Evolutionary conservation across 2,113 vertebrate species (phyloP), one percentile per base, ranked within the genome.

Genomic region (Neogobius melanostomus): DNA sequence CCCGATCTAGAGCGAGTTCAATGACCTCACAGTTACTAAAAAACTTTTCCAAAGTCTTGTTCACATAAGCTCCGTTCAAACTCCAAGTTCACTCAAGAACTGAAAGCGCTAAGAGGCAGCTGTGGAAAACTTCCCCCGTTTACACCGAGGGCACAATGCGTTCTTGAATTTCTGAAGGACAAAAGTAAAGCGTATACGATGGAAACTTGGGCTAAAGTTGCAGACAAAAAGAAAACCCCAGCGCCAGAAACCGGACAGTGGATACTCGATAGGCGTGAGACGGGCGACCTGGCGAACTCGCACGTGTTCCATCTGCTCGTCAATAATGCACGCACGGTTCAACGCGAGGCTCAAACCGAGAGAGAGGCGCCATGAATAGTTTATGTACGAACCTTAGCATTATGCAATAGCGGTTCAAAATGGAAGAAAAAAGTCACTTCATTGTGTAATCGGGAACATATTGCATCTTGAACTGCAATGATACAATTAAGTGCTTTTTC

Each of bases 181-280:
- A 61, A 61, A 61, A 42, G 42, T 61, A 61, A 61, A 44, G 28
- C 28, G 28, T 36, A n/a, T n/a, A 61, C 44, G 59, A 9, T 61
- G 59, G 59, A 61, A 61, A 61, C 59, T 61, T 45, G 7, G 59
- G 4, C 42, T 61, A 2, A 36, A 1, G 42, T 45, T n/a, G 3
- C 42, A 61, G 42, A 67, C 71, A 68, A 68, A 66, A 48, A 7
- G 4, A 36, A 36, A 36, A 36, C 28, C 70, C 59, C 11, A 67
- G 46, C 1, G 6, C 7, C 71, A 66, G 62, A 78, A 71, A 74
- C 71, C 43, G 4, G 10, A 36, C 72, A 79, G 12, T 36, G 50
- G 88, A 81, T 81, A 91, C 21, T 0, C 5, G 83, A 90, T 42
- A 79, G 11, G 85, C 83, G 83, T 89, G 89, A 85, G 87, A 88